Evolutionary conservation across 2,888 invertebrate genomes (phyloP).

Genomic region (Cataglyphis albicans): DNA sequence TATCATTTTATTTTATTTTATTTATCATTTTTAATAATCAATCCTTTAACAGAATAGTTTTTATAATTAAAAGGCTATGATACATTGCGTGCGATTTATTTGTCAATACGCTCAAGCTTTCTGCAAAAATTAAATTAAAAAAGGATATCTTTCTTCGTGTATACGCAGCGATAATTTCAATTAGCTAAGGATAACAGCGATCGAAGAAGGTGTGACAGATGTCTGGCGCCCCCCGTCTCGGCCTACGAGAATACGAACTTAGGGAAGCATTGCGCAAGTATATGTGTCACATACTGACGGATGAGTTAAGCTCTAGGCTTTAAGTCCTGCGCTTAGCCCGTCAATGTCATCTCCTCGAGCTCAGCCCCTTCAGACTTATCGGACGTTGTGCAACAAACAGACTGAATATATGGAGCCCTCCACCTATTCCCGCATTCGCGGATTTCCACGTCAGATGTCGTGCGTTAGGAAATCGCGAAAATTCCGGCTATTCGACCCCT

Average conservation of each 20-base stretch:
- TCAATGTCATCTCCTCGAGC: slow-evolving; percentile 85
- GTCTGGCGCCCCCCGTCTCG: slow-evolving; percentile 62
- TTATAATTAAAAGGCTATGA: neutral
- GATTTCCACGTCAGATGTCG: slow-evolving; percentile 81
- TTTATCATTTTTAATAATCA: neutral
- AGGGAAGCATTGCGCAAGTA: slow-evolving; percentile 79
- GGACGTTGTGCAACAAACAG: slow-evolving; percentile 84
- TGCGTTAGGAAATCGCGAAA: slow-evolving; percentile 77
- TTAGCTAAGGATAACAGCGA: slow-evolving; percentile 55
- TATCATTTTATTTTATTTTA: neutral
- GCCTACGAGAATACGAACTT: slow-evolving; percentile 78
- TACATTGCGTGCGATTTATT: neutral
- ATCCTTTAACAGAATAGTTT: neutral
- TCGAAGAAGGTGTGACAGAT: slow-evolving; percentile 64
- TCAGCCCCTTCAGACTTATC: slow-evolving; percentile 86
- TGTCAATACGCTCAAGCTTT: neutral
- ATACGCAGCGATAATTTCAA: slow-evolving; percentile 33
- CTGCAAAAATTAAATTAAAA: neutral
- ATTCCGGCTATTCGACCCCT: slow-evolving; percentile 71
- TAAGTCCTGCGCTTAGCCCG: slow-evolving; percentile 84
- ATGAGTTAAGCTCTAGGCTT: slow-evolving; percentile 85
- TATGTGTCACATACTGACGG: slow-evolving; percentile 84
- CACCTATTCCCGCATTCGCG: slow-evolving; percentile 72
- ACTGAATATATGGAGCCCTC: slow-evolving; percentile 75
- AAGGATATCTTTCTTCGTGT: neutral